phyloP scores from a whole-genome alignment of 2,888 invertebrate genomes.

The Mythimna loreyi region DNA sequence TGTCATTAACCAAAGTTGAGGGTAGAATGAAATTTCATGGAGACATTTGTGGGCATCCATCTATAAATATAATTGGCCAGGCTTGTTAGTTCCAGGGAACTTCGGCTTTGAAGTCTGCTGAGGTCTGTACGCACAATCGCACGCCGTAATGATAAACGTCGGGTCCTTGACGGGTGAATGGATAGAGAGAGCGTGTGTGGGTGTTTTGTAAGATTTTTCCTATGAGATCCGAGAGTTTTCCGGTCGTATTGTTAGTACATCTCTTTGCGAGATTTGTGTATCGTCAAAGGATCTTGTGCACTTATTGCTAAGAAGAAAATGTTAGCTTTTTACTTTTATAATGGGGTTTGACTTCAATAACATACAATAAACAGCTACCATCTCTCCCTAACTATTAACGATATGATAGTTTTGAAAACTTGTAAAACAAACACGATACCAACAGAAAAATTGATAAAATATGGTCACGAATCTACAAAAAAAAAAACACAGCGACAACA shows the following conservation, averaged over 20 bases:
- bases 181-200: slow-evolving; percentile 34
- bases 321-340: slow-evolving; percentile 19
- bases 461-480: neutral
- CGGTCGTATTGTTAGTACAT: slow-evolving; percentile 38
- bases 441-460: neutral
- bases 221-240: slow-evolving; percentile 34
- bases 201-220: slow-evolving; percentile 40
- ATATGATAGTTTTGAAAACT: neutral
- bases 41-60: slow-evolving; percentile 78
- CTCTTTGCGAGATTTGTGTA: slow-evolving; percentile 32
- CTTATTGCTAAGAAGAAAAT: slow-evolving; percentile 38
- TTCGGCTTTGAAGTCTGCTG: slow-evolving; percentile 78
- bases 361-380: neutral
- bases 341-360: neutral
- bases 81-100: slow-evolving; percentile 79
- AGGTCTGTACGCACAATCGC: slow-evolving; percentile 60
- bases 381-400: neutral
- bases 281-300: slow-evolving; percentile 25
- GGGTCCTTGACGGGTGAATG: slow-evolving; percentile 40
- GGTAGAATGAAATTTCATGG: slow-evolving; percentile 59
- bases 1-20: slow-evolving; percentile 68
- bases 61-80: slow-evolving; percentile 87
- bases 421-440: too few species aligned
- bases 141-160: slow-evolving; percentile 61
- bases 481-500: neutral